A percentile compares a stretch with the other conserved stretches of the same genome.
Evolutionary conservation across 2,888 invertebrate species (phyloP).

Genomic region (Orgyia antiqua): DNA sequence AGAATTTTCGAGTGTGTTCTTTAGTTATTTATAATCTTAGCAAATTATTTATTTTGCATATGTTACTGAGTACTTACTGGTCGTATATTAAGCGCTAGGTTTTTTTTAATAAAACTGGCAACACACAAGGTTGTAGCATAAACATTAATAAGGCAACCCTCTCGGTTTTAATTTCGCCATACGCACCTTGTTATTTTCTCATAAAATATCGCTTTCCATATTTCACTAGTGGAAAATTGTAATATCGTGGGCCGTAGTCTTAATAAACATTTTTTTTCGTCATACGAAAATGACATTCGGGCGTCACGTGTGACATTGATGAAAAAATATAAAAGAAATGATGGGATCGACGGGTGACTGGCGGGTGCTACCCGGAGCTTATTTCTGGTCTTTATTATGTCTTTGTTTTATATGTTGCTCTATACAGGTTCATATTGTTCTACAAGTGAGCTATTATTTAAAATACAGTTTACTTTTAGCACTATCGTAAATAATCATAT

Average conservation of each 20-base stretch:
- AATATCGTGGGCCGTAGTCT: conserved; percentile 67
- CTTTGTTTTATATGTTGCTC: conserved; percentile 4
- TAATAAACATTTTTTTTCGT: conserved; percentile 76
- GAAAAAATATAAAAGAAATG: conserved; percentile 77
- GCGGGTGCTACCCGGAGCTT: conserved; percentile 31
- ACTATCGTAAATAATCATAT: too few relatives aligned
- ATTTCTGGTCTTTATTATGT: conserved; percentile 29
- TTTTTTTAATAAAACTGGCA: conserved; percentile 16
- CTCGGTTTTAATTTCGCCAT: conserved; percentile 63
- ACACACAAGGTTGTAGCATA: conserved; percentile 14
- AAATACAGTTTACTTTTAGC: too few relatives aligned
- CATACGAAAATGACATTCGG: conserved; percentile 75
- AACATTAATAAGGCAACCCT: conserved; percentile 48
- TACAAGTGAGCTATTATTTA: too few relatives aligned
- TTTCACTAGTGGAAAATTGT: conserved; percentile 75
- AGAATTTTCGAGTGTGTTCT: too few relatives aligned
- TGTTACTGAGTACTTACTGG: too few relatives aligned
- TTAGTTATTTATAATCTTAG: too few relatives aligned
- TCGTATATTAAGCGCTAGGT: too few relatives aligned
- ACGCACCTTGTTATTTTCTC: conserved; percentile 73
- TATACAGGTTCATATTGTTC: too few relatives aligned
- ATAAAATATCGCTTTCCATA: conserved; percentile 77
- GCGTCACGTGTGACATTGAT: conserved; percentile 78
- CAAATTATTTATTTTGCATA: too few relatives aligned
- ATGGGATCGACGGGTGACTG: conserved; percentile 53